phyloP scores from a whole-genome alignment of 2,113 vertebrate genomes.

The Trichechus manatus region DNA sequence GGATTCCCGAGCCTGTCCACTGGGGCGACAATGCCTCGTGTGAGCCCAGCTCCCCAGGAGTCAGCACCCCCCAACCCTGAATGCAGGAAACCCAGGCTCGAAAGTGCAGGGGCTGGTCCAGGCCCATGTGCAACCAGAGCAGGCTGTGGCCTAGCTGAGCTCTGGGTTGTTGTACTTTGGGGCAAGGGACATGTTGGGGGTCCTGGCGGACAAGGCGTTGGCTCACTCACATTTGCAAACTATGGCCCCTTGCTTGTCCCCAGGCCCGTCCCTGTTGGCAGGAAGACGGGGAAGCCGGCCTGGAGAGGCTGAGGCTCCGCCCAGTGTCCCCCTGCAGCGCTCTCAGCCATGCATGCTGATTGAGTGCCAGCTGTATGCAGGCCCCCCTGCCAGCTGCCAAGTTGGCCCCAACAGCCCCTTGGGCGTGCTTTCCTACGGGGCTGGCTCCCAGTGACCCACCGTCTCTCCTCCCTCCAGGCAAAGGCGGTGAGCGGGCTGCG shows the following conservation, averaged over 20 bases:
- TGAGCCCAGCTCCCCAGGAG: background rate
- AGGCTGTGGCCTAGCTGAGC: background rate
- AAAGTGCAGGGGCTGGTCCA: background rate
- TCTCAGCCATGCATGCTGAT: rapidly evolving
- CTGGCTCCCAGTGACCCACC: background rate
- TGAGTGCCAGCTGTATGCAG: rapidly evolving
- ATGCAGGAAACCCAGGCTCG: rapidly evolving
- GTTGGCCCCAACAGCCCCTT: background rate
- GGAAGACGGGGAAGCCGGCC: no score
- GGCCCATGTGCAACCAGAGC: background rate
- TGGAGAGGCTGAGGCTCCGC: no score
- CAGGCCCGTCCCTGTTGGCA: rapidly evolving
- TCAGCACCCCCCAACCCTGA: rapidly evolving
- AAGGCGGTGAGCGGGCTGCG: conserved; percentile 91
- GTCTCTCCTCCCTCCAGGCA: conserved; percentile 88
- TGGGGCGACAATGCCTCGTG: background rate
- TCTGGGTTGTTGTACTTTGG: no score
- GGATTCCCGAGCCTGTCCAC: background rate
- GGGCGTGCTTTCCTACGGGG: rapidly evolving
- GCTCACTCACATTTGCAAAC: background rate
- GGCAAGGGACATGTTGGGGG: background rate
- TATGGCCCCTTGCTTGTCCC: background rate
- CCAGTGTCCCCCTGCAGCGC: rapidly evolving
- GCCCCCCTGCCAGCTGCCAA: rapidly evolving
- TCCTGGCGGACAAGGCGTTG: no score